Conservation (phyloP, 64 coral and sea anemone species). For the Hydrozoanthus tunicans region DNA sequence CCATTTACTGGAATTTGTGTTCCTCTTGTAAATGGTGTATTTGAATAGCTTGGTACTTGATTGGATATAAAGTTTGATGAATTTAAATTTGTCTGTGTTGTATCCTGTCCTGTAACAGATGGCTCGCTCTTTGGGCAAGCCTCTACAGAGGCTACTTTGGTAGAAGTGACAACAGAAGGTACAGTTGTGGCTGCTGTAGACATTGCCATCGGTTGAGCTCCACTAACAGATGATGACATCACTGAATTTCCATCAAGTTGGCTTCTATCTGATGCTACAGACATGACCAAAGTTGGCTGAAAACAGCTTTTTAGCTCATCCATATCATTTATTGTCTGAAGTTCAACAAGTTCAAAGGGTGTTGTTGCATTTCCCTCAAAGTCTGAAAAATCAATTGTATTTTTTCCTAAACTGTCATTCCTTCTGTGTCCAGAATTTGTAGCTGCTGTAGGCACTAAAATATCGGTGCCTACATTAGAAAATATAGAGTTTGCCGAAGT, state of each 20-base stretch:
- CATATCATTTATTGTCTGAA: conserved; percentile 92
- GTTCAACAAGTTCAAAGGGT: conserved; percentile 93
- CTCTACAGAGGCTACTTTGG: background rate
- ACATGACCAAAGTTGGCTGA: conserved; percentile 50
- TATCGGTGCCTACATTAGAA: conserved; percentile 82
- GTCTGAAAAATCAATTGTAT: conserved; percentile 87
- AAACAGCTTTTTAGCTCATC: conserved; percentile 91
- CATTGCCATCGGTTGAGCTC: background rate
- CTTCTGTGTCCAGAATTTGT: conserved; percentile 63
- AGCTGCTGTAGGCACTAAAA: conserved; percentile 78
- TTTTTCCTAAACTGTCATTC: conserved; percentile 84
- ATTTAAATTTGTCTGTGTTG: background rate
- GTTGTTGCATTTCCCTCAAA: conserved; percentile 80
- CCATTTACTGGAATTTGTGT: conserved; percentile 16
- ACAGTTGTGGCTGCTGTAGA: background rate
- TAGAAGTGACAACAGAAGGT: conserved; percentile 23
- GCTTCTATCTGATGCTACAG: background rate
- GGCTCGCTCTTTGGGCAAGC: background rate
- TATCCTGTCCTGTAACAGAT: background rate
- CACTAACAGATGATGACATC: background rate
- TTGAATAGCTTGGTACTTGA: conserved; percentile 26
- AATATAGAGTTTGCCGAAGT: conserved; percentile 65
- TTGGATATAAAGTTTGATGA: conserved; percentile 13
- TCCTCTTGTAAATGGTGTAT: background rate
- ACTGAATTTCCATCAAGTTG: background rate